Base-by-base conservation (phyloP, 2,888 invertebrate genomes). In the Idaea dimidiata region DNA sequence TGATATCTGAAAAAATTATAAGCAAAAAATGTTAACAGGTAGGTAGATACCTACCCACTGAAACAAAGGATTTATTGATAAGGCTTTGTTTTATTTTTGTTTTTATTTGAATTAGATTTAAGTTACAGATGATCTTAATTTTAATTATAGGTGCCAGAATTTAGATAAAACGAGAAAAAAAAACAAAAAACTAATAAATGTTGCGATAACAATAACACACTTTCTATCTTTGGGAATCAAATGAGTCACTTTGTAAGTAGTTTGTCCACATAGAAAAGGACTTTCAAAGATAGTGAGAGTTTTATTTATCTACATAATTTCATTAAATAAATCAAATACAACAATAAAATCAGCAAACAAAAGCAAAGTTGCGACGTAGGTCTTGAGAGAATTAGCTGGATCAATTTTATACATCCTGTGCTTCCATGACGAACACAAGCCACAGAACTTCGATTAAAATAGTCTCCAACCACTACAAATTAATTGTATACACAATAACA, bases 1-100 rank as follows among this genome's bases (percentile, higher is more conserved):
- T 95, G 84, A 73, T 68, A 62, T 69, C 84, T 81, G 75, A 73
- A 79, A 68, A 56, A 65, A 66, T 54, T 63, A 65, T 24, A 56
- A 24, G 57, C 62, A 58, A 54, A 3, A n/a, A 32, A 10, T 43
- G 53, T 0, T 57, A 16, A 24, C 14, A 43, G 14, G 43, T 10
- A 32, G 32, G 1, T 32, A 32, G 32, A 10, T 32, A 32, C 6
- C 32, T 32, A 32, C 32, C 32, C 16, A 59, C 24, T 6, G 61
- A 32, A 67, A 63, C 61, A 66, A 66, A 65, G 59, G 59, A 55
- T 65, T 62, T 62, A 58, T 62, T 18, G 43, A 43, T 43, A 43
- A 43, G 43, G 10, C 10, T 8, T 43, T 43, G 43, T 43, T 24
- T 24, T 24, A n/a, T 24, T 24, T 24, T 24, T 43, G 43, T 5